Conservation (phyloP, 2,888 invertebrate species). For the Molorchus minor region DNA sequence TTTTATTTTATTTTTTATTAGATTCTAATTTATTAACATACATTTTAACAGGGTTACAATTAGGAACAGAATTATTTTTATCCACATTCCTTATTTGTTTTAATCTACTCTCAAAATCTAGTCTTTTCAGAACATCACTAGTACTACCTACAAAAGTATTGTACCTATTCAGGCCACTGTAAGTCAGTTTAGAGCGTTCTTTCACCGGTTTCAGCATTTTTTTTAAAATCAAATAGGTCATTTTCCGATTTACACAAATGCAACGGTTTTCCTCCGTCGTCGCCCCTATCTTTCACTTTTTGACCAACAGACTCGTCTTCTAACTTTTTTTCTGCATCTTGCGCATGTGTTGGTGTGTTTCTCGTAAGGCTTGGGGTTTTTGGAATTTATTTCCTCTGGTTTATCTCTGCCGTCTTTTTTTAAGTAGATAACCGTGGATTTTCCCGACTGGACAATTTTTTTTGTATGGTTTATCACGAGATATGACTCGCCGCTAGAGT, state of each 20-base stretch:
- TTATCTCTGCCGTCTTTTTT: slow-evolving; percentile 31
- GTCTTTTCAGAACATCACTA: slow-evolving; percentile 25
- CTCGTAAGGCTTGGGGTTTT: slow-evolving; percentile 15
- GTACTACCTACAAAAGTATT: slow-evolving; percentile 43
- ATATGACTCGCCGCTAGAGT: slow-evolving; percentile 33
- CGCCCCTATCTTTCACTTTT: not conserved
- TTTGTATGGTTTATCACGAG: slow-evolving; percentile 46
- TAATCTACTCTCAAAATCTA: slow-evolving; percentile 32
- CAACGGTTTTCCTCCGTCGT: slow-evolving; percentile 11
- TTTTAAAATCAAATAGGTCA: slow-evolving; percentile 41
- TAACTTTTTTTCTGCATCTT: slow-evolving; percentile 41
- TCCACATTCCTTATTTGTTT: slow-evolving; percentile 3
- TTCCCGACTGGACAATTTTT: slow-evolving; percentile 37
- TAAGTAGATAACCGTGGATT: slow-evolving; percentile 39
- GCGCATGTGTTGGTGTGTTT: slow-evolving; percentile 35
- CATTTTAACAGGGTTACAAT: slow-evolving; percentile 49
- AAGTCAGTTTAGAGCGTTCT: slow-evolving; percentile 45
- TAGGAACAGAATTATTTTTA: slow-evolving; percentile 36
- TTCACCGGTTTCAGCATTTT: slow-evolving; percentile 43
- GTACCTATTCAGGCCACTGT: slow-evolving; percentile 32
- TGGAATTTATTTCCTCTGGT: slow-evolving; percentile 36
- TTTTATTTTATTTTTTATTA: slow-evolving; percentile 36
- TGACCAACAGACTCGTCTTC: not conserved
- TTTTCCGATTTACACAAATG: slow-evolving; percentile 48
- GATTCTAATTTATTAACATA: slow-evolving; percentile 50